These are phyloP conservation scores for Coenobita brevimanus DNA, from an alignment of 1,140 invertebrate genomes.

Conservation along the genomic window DNA sequence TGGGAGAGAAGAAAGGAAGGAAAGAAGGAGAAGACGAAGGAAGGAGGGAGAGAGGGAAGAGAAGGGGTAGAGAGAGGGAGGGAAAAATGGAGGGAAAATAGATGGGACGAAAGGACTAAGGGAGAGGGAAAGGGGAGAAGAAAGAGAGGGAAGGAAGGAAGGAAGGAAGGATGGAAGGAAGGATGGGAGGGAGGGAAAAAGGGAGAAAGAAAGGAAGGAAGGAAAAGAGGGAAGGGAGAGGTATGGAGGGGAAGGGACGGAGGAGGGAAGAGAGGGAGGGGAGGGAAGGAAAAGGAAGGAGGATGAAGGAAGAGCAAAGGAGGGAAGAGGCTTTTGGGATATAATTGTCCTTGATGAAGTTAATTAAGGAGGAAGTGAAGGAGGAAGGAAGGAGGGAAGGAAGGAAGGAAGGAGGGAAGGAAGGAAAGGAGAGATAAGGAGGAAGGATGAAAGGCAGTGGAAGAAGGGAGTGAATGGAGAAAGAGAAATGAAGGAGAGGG, in stretches of 20 bases:
- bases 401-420: not conserved
- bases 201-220: not conserved
- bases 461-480: not conserved
- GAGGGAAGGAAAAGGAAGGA: not conserved
- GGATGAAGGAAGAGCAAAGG: too few species aligned
- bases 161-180: not conserved
- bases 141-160: constrained; percentile 4
- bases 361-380: too few species aligned
- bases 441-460: not conserved
- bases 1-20: too few species aligned
- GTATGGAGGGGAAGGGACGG: not conserved
- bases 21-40: too few species aligned
- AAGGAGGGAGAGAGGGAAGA: too few species aligned
- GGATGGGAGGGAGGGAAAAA: not conserved
- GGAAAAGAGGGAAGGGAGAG: not conserved
- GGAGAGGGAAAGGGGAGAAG: not conserved
- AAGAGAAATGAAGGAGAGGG: not conserved
- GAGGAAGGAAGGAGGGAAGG: not conserved
- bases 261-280: not conserved
- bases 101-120: too few species aligned
- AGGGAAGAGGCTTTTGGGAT: not conserved
- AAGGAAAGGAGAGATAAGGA: constrained; percentile 6
- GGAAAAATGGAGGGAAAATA: not conserved
- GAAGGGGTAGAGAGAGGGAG: too few species aligned
- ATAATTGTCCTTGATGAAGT: too few species aligned